Conservation (phyloP, 1,140 invertebrate genomes). For the Octopus bimaculoides region DNA sequence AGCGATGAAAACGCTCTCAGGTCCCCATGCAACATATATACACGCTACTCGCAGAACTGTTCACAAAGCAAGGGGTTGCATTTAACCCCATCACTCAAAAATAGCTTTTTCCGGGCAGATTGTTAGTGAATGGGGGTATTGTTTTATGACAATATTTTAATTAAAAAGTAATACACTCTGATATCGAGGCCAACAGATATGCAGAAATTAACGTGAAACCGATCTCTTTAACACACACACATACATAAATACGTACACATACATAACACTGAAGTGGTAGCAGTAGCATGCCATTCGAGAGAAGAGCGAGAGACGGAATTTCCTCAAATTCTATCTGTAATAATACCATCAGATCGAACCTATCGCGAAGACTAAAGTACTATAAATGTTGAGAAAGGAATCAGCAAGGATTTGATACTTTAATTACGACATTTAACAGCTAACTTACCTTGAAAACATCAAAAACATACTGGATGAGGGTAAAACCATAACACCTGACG, state of each 20-base stretch:
- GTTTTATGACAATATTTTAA: no score
- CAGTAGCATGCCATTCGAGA: background rate
- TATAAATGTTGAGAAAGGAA: background rate
- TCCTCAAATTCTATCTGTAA: background rate
- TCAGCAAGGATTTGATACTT: background rate
- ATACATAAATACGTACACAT: background rate
- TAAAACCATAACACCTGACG: constrained; percentile 11
- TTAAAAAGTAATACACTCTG: no score
- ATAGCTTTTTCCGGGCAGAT: no score
- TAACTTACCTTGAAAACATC: constrained; percentile 8
- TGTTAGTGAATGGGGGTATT: no score
- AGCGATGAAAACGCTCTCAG: no score
- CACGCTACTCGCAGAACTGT: no score
- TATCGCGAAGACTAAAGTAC: background rate
- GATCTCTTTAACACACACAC: background rate
- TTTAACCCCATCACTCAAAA: no score
- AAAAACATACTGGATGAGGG: constrained; percentile 2
- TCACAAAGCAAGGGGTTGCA: no score
- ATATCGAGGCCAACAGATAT: no score
- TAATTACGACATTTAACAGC: background rate
- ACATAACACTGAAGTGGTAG: background rate
- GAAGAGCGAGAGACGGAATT: background rate
- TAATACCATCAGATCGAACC: background rate
- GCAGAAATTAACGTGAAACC: no score
- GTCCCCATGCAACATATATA: no score